Conservation (phyloP, 2,113 vertebrate species). For the Aphelocoma coerulescens region DNA sequence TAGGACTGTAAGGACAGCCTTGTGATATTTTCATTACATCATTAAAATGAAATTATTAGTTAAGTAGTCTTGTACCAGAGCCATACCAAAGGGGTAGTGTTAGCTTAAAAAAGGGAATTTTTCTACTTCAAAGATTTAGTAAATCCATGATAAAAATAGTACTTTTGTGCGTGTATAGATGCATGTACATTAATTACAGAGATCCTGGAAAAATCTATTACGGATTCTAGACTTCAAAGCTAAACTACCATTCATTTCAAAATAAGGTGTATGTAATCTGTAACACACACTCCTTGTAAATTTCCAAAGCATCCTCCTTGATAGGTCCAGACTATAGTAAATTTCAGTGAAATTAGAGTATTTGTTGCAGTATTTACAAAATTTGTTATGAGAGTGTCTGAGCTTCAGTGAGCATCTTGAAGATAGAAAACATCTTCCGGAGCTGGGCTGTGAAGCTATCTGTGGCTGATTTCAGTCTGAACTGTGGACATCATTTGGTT, state of each 20-base stretch:
- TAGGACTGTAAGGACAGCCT: not conserved
- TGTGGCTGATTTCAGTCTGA: not conserved
- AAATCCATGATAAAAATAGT: not conserved
- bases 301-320: not conserved
- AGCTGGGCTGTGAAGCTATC: not conserved
- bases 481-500: not conserved
- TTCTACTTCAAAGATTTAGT: not conserved
- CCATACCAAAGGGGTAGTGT: not conserved
- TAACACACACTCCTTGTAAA: not conserved
- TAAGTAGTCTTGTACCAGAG: not conserved
- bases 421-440: not conserved
- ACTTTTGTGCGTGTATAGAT: not conserved
- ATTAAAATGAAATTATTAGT: conserved; percentile 29
- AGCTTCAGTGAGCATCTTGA: not conserved
- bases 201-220: not conserved
- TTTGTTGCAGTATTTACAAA: not conserved
- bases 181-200: not conserved
- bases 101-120: not conserved
- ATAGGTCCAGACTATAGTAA: not conserved
- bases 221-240: not conserved
- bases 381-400: not conserved
- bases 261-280: not conserved
- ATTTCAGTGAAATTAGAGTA: not conserved
- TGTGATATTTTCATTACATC: conserved; percentile 30
- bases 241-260: not conserved